Conservation (phyloP, 2,888 invertebrate species). For the Eristalis intricaria region DNA sequence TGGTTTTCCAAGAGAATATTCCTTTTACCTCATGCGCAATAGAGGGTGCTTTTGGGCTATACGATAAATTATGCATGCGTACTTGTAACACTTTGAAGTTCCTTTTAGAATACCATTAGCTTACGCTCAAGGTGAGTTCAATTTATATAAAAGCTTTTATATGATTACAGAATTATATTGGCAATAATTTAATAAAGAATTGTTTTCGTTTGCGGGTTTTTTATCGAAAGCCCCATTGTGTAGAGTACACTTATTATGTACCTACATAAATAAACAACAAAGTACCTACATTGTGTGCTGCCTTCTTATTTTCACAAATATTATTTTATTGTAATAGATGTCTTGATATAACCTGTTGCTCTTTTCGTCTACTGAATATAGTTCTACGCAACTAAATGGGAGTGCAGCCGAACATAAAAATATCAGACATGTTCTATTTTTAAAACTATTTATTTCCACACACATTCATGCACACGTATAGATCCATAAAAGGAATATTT, state of each 20-base stretch:
- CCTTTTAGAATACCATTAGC: conserved; percentile 17
- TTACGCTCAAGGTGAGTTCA: conserved; percentile 21
- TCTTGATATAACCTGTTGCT: conserved; percentile 19
- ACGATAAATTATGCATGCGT: conserved; percentile 19
- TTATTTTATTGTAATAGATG: conserved; percentile 5
- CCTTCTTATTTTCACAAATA: neutral
- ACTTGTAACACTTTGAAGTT: conserved; percentile 24
- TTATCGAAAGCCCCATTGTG: neutral
- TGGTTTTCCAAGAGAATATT: conserved; percentile 29
- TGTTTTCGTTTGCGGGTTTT: neutral
- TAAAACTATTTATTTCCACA: neutral
- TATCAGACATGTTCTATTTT: neutral
- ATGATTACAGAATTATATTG: neutral
- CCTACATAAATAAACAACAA: no score
- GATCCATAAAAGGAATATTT: no score
- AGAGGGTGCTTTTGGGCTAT: conserved; percentile 42
- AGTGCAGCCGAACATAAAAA: neutral
- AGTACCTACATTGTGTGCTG: no score
- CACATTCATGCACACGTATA: no score
- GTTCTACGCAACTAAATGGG: neutral
- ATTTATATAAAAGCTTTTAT: conserved; percentile 44
- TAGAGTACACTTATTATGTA: no score
- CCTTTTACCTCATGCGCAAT: conserved; percentile 51
- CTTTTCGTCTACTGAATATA: conserved; percentile 1
- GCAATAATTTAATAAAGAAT: neutral